Evolutionary conservation across 2,113 vertebrate species (phyloP).

Genomic region (Dendropsophus ebraccatus): DNA sequence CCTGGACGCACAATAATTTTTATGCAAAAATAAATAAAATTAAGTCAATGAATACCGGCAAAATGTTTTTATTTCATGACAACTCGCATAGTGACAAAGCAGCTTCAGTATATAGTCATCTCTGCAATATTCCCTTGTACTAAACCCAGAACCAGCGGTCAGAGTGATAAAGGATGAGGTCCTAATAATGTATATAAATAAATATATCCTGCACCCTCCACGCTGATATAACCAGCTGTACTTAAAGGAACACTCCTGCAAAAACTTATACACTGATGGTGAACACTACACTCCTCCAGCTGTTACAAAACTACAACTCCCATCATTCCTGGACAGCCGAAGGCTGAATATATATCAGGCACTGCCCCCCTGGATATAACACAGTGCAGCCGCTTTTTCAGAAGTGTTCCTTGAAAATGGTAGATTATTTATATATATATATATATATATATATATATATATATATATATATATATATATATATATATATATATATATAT

Average conservation of each 20-base stretch:
- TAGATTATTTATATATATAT: no score
- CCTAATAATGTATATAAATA: background rate
- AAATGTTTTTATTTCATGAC: constrained; percentile 1
- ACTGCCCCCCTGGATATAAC: no score
- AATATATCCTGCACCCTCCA: background rate
- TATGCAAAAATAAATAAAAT: background rate
- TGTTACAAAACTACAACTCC: no score
- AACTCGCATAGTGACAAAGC: background rate
- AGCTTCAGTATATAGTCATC: background rate
- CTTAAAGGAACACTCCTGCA: background rate
- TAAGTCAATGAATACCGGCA: background rate
- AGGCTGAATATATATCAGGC: no score
- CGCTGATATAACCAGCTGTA: background rate
- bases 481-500: no score
- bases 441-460: no score
- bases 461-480: no score
- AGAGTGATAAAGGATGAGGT: background rate
- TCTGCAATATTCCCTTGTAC: background rate
- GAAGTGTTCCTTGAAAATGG: no score
- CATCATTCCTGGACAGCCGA: no score
- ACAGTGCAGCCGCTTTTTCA: no score
- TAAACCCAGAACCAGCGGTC: background rate
- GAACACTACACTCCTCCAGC: no score
- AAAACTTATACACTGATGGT: no score
- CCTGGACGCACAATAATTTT: background rate